Evolutionary conservation across 2,888 invertebrate species (phyloP).

Genomic region (Euproctis similis): DNA sequence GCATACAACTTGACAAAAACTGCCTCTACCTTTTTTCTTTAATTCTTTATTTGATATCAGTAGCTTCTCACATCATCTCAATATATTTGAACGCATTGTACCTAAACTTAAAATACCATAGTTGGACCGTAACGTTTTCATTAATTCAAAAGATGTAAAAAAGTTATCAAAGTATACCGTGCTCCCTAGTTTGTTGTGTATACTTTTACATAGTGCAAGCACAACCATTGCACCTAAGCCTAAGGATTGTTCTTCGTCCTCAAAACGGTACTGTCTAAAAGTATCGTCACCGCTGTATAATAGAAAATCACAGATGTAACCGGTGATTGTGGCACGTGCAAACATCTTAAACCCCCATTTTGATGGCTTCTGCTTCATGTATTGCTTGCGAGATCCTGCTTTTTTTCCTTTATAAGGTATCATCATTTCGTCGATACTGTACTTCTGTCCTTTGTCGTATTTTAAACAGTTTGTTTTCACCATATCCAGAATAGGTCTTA

Average conservation of each 20-base stretch:
- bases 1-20: slow-evolving; percentile 5
- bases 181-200: not conserved
- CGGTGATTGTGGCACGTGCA: not conserved
- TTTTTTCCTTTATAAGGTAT: slow-evolving; percentile 11
- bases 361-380: slow-evolving; percentile 1
- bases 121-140: not conserved
- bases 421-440: slow-evolving; percentile 15
- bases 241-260: not conserved
- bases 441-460: not conserved
- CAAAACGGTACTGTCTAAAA: not conserved
- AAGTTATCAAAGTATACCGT: not conserved
- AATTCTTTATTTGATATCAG: slow-evolving; percentile 3
- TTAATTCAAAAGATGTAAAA: not conserved
- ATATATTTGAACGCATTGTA: not conserved
- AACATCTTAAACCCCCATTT: not conserved
- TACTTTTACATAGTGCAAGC: not conserved
- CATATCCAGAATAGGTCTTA: not conserved
- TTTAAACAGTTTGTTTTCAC: not conserved
- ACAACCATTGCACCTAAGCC: not conserved
- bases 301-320: too few species aligned
- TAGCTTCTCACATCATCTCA: slow-evolving; percentile 1
- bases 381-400: slow-evolving; percentile 5
- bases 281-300: too few species aligned
- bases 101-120: not conserved
- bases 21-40: slow-evolving; percentile 1